phyloP scores from a whole-genome alignment of 2,888 invertebrate genomes.

The Panorpa germanica region DNA sequence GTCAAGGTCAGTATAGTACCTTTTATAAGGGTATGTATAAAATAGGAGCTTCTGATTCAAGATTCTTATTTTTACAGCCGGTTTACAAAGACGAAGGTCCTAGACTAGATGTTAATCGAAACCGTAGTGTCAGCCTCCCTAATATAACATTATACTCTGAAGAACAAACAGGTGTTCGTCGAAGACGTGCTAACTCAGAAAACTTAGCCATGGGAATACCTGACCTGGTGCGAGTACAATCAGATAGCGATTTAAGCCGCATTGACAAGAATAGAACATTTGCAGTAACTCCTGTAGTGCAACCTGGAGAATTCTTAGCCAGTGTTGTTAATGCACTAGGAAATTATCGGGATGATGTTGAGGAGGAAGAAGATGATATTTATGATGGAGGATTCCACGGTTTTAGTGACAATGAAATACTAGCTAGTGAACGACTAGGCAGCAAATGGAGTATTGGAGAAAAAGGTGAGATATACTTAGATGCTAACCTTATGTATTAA shows the following conservation, averaged over 20 bases:
- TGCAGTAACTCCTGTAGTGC: slow-evolving; percentile 46
- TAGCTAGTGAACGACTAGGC: slow-evolving; percentile 40
- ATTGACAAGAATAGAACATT: slow-evolving; percentile 67
- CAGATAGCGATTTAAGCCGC: slow-evolving; percentile 58
- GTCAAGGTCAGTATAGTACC: slow-evolving; percentile 40
- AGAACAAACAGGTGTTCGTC: slow-evolving; percentile 25
- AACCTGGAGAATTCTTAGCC: slow-evolving; percentile 56
- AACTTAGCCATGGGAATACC: slow-evolving; percentile 24
- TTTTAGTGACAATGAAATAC: slow-evolving; percentile 53
- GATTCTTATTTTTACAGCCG: slow-evolving; percentile 31
- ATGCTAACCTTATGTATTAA: too few species aligned
- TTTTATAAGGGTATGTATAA: not conserved
- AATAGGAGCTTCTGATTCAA: too few species aligned
- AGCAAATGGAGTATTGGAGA: slow-evolving; percentile 34
- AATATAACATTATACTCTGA: slow-evolving; percentile 44
- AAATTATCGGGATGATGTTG: slow-evolving; percentile 28
- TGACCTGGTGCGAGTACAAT: slow-evolving; percentile 45
- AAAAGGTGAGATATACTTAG: too few species aligned
- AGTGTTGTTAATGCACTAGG: slow-evolving; percentile 63
- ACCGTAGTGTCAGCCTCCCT: slow-evolving; percentile 50
- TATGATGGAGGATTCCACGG: slow-evolving; percentile 39
- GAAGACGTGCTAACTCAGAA: slow-evolving; percentile 45
- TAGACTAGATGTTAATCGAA: slow-evolving; percentile 18
- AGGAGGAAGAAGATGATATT: slow-evolving; percentile 19
- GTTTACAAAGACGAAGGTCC: slow-evolving; percentile 46